Evolutionary conservation across 2,113 vertebrate genomes (phyloP).

Genomic region (Progne subis): DNA sequence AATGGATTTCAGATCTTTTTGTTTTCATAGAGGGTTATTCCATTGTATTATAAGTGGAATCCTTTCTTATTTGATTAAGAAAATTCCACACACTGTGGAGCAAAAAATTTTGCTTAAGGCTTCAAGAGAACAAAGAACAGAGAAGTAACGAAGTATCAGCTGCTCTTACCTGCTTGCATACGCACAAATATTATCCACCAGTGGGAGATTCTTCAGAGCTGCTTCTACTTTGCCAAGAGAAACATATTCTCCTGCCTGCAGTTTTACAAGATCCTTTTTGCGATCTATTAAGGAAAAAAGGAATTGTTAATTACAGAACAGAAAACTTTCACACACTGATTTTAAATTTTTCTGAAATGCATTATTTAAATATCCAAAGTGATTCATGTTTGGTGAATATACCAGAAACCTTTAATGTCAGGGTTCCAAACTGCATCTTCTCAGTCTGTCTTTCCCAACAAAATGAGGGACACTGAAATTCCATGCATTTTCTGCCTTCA

Average conservation of each 20-base stretch:
- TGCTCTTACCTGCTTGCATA: conserved; percentile 92
- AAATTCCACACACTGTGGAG: not conserved
- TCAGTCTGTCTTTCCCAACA: not conserved
- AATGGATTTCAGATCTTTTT: not conserved
- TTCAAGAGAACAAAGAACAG: not conserved
- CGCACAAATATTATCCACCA: conserved; percentile 95
- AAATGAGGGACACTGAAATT: not conserved
- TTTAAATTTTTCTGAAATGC: not conserved
- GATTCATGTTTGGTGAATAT: not conserved
- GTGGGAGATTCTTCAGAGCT: conserved; percentile 88
- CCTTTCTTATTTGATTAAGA: not conserved
- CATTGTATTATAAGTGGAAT: not conserved
- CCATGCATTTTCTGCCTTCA: not conserved
- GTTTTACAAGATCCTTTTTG: conserved; percentile 96
- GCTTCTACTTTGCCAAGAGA: conserved; percentile 96
- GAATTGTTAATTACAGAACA: not conserved
- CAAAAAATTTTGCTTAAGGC: not conserved
- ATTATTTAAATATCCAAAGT: not conserved
- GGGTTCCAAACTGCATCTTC: not conserved
- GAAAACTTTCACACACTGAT: not conserved
- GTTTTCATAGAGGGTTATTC: not conserved
- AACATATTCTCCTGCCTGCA: conserved; percentile 95
- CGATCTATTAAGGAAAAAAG: conserved; percentile 78
- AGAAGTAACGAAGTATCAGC: not conserved
- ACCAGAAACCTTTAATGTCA: not conserved